Evolutionary conservation across 2,888 invertebrate species (phyloP).

Genomic region (Pimpla rufipes): DNA sequence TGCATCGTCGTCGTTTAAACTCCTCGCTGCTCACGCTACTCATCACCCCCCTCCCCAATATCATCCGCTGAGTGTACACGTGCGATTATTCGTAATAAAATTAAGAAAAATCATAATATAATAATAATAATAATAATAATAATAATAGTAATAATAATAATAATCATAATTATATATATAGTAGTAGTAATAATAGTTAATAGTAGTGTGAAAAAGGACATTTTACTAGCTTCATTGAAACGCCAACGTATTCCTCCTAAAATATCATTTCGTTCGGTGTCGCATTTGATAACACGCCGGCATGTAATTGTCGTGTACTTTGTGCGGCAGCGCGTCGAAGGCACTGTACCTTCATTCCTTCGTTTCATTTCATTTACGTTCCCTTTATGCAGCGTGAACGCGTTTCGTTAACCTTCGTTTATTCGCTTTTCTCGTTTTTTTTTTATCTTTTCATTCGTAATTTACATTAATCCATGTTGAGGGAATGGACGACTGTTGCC

Average conservation of each 20-base stretch:
- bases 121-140: slow-evolving; percentile 67
- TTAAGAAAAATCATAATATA: slow-evolving; percentile 65
- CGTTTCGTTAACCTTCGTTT: slow-evolving; percentile 36
- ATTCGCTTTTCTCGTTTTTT: slow-evolving; percentile 8
- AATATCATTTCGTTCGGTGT: slow-evolving; percentile 66
- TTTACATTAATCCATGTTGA: slow-evolving; percentile 43
- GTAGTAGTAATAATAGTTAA: slow-evolving; percentile 67
- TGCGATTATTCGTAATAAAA: slow-evolving; percentile 74
- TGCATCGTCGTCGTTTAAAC: slow-evolving; percentile 59
- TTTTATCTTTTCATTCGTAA: slow-evolving; percentile 43
- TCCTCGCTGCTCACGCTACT: slow-evolving; percentile 59
- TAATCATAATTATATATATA: slow-evolving; percentile 33
- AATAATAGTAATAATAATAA: slow-evolving; percentile 54
- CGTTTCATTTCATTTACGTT: slow-evolving; percentile 43
- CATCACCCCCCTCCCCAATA: slow-evolving; percentile 43
- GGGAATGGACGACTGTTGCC: slow-evolving; percentile 22
- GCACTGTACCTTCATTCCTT: slow-evolving; percentile 71
- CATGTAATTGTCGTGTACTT: slow-evolving; percentile 66
- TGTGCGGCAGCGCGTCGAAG: slow-evolving; percentile 77
- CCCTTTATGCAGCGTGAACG: slow-evolving; percentile 29
- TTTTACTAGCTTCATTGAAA: slow-evolving; percentile 71
- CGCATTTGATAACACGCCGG: slow-evolving; percentile 64
- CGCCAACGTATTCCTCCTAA: slow-evolving; percentile 72
- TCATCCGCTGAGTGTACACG: slow-evolving; percentile 79
- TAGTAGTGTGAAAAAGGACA: slow-evolving; percentile 72